Evolutionary conservation across 2,113 vertebrate genomes (phyloP).

Genomic region (Pseudopipra pipra): DNA sequence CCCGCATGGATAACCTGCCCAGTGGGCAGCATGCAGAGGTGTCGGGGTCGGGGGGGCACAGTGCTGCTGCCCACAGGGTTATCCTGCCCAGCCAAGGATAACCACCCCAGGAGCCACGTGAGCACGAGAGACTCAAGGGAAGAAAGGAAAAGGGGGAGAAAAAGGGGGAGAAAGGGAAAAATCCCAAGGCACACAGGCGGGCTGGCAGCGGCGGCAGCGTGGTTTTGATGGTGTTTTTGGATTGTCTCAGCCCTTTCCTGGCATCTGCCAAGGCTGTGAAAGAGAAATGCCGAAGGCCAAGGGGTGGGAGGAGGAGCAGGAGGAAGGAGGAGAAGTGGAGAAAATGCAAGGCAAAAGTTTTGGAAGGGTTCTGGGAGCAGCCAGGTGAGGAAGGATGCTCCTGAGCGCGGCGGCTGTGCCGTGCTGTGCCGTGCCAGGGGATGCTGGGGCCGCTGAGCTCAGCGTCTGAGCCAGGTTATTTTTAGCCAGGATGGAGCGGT

Average conservation of each 20-base stretch:
- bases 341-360: neutral
- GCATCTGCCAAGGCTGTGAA: neutral
- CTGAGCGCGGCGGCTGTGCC: neutral
- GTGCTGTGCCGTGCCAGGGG: neutral
- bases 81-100: neutral
- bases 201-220: neutral
- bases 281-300: neutral
- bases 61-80: neutral
- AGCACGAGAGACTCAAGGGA: neutral
- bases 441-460: neutral
- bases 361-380: neutral
- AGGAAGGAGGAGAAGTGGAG: neutral
- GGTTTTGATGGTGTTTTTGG: neutral
- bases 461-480: neutral
- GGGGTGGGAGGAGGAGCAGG: neutral
- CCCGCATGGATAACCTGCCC: neutral
- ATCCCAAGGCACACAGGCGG: fast-evolving
- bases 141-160: neutral
- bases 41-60: neutral
- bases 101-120: fast-evolving
- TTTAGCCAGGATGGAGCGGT: constrained; percentile 45
- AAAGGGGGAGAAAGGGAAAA: neutral
- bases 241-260: neutral
- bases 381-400: neutral
- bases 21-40: neutral